Evolutionary conservation across 2,888 invertebrate genomes (phyloP).

Genomic region (Lasioglossum villosulum): DNA sequence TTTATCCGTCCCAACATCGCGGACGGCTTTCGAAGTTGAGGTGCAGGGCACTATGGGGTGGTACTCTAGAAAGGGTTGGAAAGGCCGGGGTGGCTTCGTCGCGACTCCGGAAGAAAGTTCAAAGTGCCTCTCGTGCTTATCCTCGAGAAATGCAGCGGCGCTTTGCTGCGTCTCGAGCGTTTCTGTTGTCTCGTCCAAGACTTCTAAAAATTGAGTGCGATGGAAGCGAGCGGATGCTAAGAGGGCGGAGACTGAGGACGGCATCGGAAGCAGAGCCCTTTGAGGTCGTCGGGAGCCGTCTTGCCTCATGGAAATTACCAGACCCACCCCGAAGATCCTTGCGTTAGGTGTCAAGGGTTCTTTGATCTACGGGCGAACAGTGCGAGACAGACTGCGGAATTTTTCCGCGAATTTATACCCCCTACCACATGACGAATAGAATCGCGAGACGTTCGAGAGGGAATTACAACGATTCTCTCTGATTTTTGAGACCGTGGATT

Average conservation of each 20-base stretch:
- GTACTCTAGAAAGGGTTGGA: background rate
- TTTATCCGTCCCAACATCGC: slow-evolving; percentile 37
- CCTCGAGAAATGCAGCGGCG: slow-evolving; percentile 39
- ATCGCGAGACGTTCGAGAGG: background rate
- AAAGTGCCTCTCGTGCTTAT: slow-evolving; percentile 56
- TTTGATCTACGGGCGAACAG: slow-evolving; percentile 27
- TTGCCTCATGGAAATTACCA: slow-evolving; percentile 23
- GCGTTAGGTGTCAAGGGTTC: background rate
- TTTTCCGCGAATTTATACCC: slow-evolving; percentile 1
- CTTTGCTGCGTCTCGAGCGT: slow-evolving; percentile 17
- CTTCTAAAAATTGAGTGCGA: slow-evolving; percentile 33
- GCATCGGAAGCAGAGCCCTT: background rate
- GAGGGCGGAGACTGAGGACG: background rate
- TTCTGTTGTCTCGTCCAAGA: slow-evolving; percentile 27
- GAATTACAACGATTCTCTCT: background rate
- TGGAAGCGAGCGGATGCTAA: background rate
- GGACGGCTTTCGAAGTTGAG: slow-evolving; percentile 27
- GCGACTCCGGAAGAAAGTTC: slow-evolving; percentile 55
- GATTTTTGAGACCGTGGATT: background rate
- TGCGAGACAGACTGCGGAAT: background rate
- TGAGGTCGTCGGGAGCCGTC: slow-evolving; percentile 2
- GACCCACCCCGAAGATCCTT: slow-evolving; percentile 13
- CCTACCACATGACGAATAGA: background rate
- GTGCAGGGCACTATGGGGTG: background rate
- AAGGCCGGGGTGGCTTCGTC: background rate